These are phyloP conservation scores for Aegypius monachus DNA, from an alignment of 2,113 vertebrate species.

Conservation along the genomic window DNA sequence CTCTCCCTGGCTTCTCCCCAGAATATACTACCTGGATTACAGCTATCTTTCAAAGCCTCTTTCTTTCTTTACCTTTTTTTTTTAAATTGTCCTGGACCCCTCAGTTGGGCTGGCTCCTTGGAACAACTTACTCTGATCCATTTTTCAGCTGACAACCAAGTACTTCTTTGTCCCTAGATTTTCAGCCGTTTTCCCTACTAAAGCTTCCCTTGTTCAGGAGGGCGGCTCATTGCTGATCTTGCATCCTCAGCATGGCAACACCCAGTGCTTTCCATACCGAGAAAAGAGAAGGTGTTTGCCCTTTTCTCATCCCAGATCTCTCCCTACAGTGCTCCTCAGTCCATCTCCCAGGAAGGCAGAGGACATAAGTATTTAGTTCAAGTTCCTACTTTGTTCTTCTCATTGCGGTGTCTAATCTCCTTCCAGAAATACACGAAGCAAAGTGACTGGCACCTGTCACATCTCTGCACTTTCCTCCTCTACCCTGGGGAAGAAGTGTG, in stretches of 20 bases:
- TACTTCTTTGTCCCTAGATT: not conserved
- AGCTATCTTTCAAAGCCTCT: not conserved
- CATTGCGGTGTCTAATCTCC: not conserved
- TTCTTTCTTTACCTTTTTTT: not conserved
- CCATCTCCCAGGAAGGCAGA: not conserved
- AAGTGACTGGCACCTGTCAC: conserved; percentile 19
- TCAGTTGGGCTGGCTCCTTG: not conserved
- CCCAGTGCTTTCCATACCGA: not conserved
- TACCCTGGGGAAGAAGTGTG: not conserved
- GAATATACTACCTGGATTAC: not conserved
- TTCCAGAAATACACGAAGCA: not conserved
- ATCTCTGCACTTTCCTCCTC: not conserved
- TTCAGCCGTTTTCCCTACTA: not conserved
- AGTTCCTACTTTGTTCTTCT: not conserved
- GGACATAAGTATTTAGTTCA: not conserved
- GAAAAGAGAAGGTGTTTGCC: not conserved
- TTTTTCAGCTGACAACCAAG: not conserved
- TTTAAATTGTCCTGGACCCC: not conserved
- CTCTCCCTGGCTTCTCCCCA: not conserved
- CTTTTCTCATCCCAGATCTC: not conserved
- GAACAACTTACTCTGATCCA: not conserved
- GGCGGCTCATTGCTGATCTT: not conserved
- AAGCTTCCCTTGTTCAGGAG: not conserved
- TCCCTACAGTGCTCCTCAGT: not conserved
- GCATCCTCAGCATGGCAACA: not conserved